These are phyloP conservation scores for Osmerus mordax DNA, from an alignment of 2,113 vertebrate species.

Conservation along the genomic window DNA sequence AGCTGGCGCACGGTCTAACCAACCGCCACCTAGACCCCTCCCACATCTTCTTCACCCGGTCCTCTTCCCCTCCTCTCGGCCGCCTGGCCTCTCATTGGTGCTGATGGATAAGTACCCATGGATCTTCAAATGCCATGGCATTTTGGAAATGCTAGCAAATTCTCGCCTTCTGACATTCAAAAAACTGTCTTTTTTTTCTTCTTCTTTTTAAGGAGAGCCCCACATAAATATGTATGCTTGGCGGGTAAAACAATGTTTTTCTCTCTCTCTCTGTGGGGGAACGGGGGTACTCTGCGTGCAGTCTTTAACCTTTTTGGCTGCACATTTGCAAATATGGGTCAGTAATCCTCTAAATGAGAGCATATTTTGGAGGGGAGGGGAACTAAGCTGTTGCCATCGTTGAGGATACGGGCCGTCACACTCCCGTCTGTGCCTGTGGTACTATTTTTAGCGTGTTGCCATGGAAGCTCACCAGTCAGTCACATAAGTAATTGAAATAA, in stretches of 20 bases:
- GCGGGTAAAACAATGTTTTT: constrained; percentile 55
- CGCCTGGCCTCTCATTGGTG: constrained; percentile 62
- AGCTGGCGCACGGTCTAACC: constrained; percentile 44
- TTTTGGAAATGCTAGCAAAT: constrained; percentile 78
- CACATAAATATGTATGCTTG: constrained; percentile 74
- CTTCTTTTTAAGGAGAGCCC: constrained; percentile 37
- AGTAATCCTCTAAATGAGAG: constrained; percentile 72
- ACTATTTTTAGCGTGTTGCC: constrained; percentile 66
- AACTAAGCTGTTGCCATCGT: constrained; percentile 67
- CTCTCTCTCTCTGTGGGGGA: constrained; percentile 39
- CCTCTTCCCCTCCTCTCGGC: constrained; percentile 52
- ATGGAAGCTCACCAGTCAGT: constrained; percentile 53
- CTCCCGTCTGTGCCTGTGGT: constrained; percentile 54
- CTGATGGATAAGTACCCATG: constrained; percentile 48
- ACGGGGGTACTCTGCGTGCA: constrained; percentile 40
- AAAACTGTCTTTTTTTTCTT: constrained; percentile 68
- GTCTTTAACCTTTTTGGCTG: constrained; percentile 75
- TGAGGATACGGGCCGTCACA: constrained; percentile 51
- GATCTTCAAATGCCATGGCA: constrained; percentile 80
- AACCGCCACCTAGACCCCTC: constrained; percentile 18
- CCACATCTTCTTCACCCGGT: constrained; percentile 32
- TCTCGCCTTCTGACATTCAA: constrained; percentile 78
- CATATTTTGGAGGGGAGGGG: constrained; percentile 56
- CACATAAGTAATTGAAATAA: constrained; percentile 59
- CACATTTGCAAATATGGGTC: constrained; percentile 73